phyloP scores from a whole-genome alignment of 2,888 invertebrate species.

The Neria commutata region DNA sequence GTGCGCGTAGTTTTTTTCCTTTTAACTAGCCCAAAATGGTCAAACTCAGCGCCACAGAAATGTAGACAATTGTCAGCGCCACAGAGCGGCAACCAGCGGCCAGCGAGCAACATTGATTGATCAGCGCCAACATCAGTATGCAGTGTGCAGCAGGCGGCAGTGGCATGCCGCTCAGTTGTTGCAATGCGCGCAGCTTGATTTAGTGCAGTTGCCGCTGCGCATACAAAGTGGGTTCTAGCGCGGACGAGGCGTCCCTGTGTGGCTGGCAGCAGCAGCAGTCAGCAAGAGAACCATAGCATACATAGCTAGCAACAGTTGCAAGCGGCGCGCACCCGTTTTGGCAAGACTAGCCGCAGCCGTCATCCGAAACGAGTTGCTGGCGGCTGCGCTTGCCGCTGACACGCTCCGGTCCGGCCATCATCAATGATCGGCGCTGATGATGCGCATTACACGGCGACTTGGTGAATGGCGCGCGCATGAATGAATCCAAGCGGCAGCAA shows the following conservation, averaged over 20 bases:
- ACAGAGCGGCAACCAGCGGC: slow-evolving; percentile 9
- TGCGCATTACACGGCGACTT: no score
- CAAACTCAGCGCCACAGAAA: slow-evolving; percentile 45
- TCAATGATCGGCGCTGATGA: no score
- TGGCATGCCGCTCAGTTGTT: slow-evolving; percentile 42
- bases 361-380: not conserved
- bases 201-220: slow-evolving; percentile 37
- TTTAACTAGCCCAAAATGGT: slow-evolving; percentile 57
- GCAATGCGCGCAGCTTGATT: slow-evolving; percentile 32
- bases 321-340: not conserved
- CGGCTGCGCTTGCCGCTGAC: no score
- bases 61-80: slow-evolving; percentile 30
- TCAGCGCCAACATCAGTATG: no score
- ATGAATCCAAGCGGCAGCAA: no score
- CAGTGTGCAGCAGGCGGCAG: slow-evolving; percentile 41
- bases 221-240: slow-evolving; percentile 36
- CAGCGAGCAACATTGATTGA: no score
- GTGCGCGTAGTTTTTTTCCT: no score
- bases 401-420: no score
- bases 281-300: not conserved
- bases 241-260: slow-evolving; percentile 27
- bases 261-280: slow-evolving; percentile 23
- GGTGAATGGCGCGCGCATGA: no score
- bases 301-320: not conserved
- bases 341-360: slow-evolving; percentile 12